A percentile compares a stretch with the other conserved stretches of the same genome.
Evolutionary conservation across 1,140 invertebrate species (phyloP).

Genomic region (Zeugodacus cucurbitae): DNA sequence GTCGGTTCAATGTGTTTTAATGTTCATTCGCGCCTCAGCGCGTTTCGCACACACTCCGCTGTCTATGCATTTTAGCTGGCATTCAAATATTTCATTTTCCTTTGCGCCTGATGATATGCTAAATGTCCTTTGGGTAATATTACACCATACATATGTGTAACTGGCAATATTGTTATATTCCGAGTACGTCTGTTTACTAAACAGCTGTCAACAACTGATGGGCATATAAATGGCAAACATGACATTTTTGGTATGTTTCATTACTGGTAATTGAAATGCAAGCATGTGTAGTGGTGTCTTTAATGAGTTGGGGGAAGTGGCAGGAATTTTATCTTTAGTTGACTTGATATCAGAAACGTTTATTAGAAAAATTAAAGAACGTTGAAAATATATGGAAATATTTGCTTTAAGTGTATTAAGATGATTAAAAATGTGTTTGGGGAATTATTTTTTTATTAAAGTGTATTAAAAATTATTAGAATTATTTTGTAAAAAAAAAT

Average conservation of each 20-base stretch:
- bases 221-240: background rate
- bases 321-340: background rate
- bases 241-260: constrained; percentile 2
- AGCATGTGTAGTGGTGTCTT: background rate
- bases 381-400: too few species aligned
- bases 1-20: constrained; percentile 16
- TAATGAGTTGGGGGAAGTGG: background rate
- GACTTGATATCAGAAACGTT: background rate
- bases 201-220: constrained; percentile 24
- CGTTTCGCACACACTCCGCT: background rate
- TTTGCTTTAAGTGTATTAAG: too few species aligned
- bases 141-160: background rate
- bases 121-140: constrained; percentile 29
- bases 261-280: background rate
- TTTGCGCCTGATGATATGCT: constrained; percentile 6
- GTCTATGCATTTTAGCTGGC: background rate
- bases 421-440: too few species aligned
- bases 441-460: too few species aligned
- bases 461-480: too few species aligned
- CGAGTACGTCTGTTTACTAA: background rate
- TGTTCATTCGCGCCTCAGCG: background rate
- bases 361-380: too few species aligned
- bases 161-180: background rate
- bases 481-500: too few species aligned
- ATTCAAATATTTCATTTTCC: background rate